Evolutionary conservation across 1,140 invertebrate genomes (phyloP), one percentile per base, ranked within the genome.

Genomic region (Drosophila bifasciata): DNA sequence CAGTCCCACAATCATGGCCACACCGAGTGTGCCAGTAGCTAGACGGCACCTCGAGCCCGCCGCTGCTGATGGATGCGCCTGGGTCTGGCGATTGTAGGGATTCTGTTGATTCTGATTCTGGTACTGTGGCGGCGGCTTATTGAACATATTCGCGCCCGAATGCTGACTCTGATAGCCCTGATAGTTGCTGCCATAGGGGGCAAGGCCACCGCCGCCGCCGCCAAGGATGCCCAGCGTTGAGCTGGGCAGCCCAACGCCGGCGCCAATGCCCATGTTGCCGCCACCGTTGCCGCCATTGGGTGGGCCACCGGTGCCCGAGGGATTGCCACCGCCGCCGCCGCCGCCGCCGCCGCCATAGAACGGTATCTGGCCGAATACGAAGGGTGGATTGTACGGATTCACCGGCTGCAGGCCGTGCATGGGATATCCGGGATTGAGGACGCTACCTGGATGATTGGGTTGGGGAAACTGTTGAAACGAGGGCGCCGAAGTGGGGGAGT

Each of bases 391-490:
- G 85, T 91, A 91, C 25, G 91, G 91, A 72, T 91, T 91, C 74
- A 91, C 70, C 68, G 91, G 91, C 81, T 91, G 86, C 41, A 88
- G 78, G 70, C 84, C 78, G 56, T 89, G 90, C 81, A 86, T 86
- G 19, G 90, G 90, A 44, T 81, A 84, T 55, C 88, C 84, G n/a
- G 91, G 90, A 79, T 91, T 91, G 55, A 86, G 79, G 32, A 81
- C 79, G 62, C 78, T 89, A 76, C 89, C 91, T 85, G 90, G 89
- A 90, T 90, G 90, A 46, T 90, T 90, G 55, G 90, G 80, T 90
- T 91, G 91, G 55, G 85, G 90, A 77, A 92, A 91, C 69, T 91
- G 90, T 79, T 91, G 89, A 79, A 91, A 90, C 56, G 86, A 75
- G 52, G 90, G 91, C 63, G 88, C 77, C 74, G 67, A 62, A 70